A percentile compares a stretch with the other conserved stretches of the same genome.
These are phyloP conservation scores for Andrena flavipes DNA, from an alignment of 2,888 invertebrate species.

Conservation along the genomic window DNA sequence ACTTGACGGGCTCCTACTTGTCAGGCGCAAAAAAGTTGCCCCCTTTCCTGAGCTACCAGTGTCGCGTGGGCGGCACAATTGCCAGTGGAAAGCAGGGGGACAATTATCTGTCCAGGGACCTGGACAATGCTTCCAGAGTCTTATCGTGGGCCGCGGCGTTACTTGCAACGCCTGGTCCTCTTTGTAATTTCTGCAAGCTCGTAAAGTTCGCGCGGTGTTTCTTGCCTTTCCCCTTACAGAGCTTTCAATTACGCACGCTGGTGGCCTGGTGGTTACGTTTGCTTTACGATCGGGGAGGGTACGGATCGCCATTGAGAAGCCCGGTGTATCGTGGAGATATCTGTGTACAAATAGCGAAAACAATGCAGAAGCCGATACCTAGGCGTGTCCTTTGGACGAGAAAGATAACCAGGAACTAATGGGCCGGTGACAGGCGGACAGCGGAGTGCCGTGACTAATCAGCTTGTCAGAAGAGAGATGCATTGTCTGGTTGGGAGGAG, in stretches of 20 bases:
- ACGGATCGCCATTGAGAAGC: not conserved
- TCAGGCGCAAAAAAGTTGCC: conserved; percentile 20
- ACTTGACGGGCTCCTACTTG: conserved; percentile 17
- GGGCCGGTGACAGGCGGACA: conserved; percentile 16
- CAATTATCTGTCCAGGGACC: conserved; percentile 50
- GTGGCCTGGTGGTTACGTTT: not conserved
- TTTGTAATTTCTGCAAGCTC: conserved; percentile 43
- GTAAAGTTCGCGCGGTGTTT: conserved; percentile 32
- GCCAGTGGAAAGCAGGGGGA: conserved; percentile 23
- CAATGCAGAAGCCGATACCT: not conserved
- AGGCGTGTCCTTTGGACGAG: conserved; percentile 16
- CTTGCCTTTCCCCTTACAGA: not conserved
- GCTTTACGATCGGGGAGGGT: conserved; percentile 2
- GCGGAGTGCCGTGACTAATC: conserved; percentile 26
- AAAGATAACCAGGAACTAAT: conserved; percentile 58
- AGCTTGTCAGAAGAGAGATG: not conserved
- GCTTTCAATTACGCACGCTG: conserved; percentile 32
- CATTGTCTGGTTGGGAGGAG: conserved; percentile 21
- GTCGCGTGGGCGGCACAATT: conserved; percentile 43
- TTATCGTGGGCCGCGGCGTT: conserved; percentile 47
- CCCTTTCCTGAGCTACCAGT: conserved; percentile 4
- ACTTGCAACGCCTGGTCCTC: conserved; percentile 16
- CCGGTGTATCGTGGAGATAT: not conserved
- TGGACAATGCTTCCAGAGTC: conserved; percentile 47
- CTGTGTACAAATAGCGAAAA: conserved; percentile 29